Conservation (phyloP, 1,140 invertebrate genomes). For the Drosophila kurseongensis region DNA sequence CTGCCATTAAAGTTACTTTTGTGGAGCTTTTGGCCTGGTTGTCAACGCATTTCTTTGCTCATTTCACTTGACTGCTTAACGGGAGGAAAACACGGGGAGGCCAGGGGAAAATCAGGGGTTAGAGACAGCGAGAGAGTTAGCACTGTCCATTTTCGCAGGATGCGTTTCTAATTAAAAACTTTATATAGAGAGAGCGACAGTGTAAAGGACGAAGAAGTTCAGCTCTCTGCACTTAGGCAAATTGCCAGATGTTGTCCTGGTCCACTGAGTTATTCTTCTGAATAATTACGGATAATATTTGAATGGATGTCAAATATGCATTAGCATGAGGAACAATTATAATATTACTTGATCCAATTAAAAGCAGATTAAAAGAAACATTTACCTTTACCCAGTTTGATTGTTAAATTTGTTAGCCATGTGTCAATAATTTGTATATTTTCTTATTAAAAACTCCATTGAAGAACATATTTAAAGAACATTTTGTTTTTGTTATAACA, state of each 20-base stretch:
- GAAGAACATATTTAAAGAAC: too few relatives aligned
- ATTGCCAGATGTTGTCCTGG: slow-evolving; percentile 65
- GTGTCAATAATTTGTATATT: too few relatives aligned
- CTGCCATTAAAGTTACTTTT: slow-evolving; percentile 80
- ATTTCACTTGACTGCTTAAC: slow-evolving; percentile 73
- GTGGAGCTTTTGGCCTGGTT: slow-evolving; percentile 68
- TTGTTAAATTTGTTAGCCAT: too few relatives aligned
- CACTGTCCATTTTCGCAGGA: slow-evolving; percentile 56
- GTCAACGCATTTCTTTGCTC: slow-evolving; percentile 79
- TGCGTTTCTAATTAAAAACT: slow-evolving; percentile 81
- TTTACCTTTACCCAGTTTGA: too few relatives aligned
- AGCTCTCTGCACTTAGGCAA: slow-evolving; percentile 74
- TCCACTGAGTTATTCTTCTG: slow-evolving; percentile 32
- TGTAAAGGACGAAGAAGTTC: slow-evolving; percentile 34
- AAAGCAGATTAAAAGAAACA: too few relatives aligned
- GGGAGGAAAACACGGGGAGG: neutral
- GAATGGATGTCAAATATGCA: neutral
- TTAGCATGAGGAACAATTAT: neutral
- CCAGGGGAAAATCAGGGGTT: neutral
- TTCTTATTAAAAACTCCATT: too few relatives aligned
- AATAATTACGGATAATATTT: slow-evolving; percentile 7
- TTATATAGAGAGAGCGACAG: slow-evolving; percentile 35
- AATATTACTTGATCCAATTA: too few relatives aligned
- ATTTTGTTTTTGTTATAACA: too few relatives aligned
- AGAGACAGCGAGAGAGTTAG: slow-evolving; percentile 12